Evolutionary conservation across 2,797 vertebrate genomes (phyloP), one percentile per base, ranked within the genome.

Genomic region (Agapornis canus): DNA sequence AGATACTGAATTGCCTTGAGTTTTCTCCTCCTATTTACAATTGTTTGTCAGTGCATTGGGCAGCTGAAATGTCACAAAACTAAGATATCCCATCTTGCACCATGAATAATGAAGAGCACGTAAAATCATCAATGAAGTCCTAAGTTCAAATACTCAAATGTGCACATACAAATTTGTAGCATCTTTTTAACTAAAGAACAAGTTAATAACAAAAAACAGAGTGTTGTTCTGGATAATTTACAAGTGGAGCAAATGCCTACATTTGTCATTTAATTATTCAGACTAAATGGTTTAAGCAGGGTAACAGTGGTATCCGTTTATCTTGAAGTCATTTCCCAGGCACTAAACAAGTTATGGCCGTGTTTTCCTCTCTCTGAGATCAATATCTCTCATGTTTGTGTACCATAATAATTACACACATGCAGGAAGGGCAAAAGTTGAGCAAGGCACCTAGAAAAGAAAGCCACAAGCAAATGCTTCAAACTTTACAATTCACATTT

Each of bases 401-500:
- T 64, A 8, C 51, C 51, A 18, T 4, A 60, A 23, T 8, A 52
- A 42, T 94, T 66, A 77, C 21, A 68, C n/a, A 13, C 2, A 2
- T 64, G 27, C 8, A 78, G 75, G 40, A 94, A 73, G 31, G 23
- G 25, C 22, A 6, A 22, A 77, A 78, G 39, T 14, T n/a, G 43
- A 59, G 27, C 37, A 82, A 61, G 78, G 47, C 57, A 51, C 52
- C 18, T 18, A 76, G 87, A 75, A 96, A 94, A 81, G 65, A 95
- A 95, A 79, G 63, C 39, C 78, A 86, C 69, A 69, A 97, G 81
- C 65, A 90, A 95, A 91, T 32, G 81, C 45, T 89, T 92, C 95
- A 79, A 96, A 96, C 97, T 97, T 98, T 97, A 97, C 97, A 98
- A 97, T 98, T 98, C 98, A 98, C 97, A 98, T 98, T 98, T 98